Percentiles rank a stretch among this genome's conserved stretches.
phyloP scores from a whole-genome alignment of 2,797 vertebrate genomes.

The Lepidocolaptes lacrymiger region DNA sequence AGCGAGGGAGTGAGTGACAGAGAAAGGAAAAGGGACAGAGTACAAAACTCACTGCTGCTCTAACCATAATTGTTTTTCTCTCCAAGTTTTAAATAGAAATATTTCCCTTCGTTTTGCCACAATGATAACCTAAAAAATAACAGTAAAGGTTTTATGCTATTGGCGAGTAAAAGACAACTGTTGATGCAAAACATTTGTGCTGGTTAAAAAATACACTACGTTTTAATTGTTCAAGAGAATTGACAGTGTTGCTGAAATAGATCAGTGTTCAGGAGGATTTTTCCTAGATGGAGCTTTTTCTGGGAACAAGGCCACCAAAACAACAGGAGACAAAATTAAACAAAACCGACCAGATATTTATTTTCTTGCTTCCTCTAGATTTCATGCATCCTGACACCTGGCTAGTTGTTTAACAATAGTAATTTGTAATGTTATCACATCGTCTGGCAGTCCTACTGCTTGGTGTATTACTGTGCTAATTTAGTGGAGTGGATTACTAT shows the following conservation, averaged over 20 bases:
- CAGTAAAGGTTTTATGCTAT: neutral
- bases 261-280: neutral
- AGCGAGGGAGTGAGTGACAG: neutral
- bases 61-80: neutral
- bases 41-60: neutral
- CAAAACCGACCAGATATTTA: slow-evolving; percentile 47
- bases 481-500: slow-evolving; percentile 59
- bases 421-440: slow-evolving; percentile 80
- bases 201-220: neutral
- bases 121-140: neutral
- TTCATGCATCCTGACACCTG: slow-evolving; percentile 75
- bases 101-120: neutral
- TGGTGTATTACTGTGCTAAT: slow-evolving; percentile 67
- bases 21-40: neutral
- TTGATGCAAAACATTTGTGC: neutral
- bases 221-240: slow-evolving; percentile 6
- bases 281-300: slow-evolving; percentile 1
- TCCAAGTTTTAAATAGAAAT: neutral
- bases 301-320: slow-evolving; percentile 44
- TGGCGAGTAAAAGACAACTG: neutral
- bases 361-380: slow-evolving; percentile 61
- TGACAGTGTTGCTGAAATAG: neutral
- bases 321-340: slow-evolving; percentile 45
- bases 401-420: slow-evolving; percentile 64
- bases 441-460: slow-evolving; percentile 68